Conservation (phyloP, 2,888 invertebrate genomes). For the Malachius bipustulatus region DNA sequence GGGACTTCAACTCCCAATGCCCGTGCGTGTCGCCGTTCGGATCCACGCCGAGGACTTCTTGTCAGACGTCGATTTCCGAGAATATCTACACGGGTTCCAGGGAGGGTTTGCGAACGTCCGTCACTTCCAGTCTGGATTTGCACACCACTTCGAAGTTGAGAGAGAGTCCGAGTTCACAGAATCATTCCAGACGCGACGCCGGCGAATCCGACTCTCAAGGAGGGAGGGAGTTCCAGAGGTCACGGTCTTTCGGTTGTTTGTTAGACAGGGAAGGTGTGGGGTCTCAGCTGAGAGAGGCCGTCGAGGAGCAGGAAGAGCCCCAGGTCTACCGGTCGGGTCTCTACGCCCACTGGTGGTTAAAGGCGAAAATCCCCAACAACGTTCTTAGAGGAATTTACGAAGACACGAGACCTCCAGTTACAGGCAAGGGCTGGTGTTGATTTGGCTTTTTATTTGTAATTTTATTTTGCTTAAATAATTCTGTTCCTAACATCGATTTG, state of each 20-base stretch:
- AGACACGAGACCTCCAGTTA: constrained; percentile 30
- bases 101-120: constrained; percentile 41
- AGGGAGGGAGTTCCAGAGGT: constrained; percentile 21
- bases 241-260: constrained; percentile 28
- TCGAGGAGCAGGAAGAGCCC: constrained; percentile 23
- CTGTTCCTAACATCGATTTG: constrained; percentile 8
- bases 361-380: constrained; percentile 64
- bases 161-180: constrained; percentile 34
- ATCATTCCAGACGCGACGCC: constrained; percentile 38
- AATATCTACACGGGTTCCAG: constrained; percentile 41
- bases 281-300: constrained; percentile 32
- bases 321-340: constrained; percentile 61
- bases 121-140: constrained; percentile 40
- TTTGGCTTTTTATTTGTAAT: constrained; percentile 16
- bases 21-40: constrained; percentile 62
- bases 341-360: constrained; percentile 90
- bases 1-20: constrained; percentile 56
- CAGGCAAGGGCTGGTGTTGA: constrained; percentile 37
- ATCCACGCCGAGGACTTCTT: constrained; percentile 57
- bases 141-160: constrained; percentile 38
- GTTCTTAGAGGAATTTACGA: constrained; percentile 39
- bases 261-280: constrained; percentile 18
- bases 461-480: constrained; percentile 13
- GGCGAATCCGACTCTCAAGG: constrained; percentile 20
- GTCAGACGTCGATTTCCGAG: constrained; percentile 46